These are phyloP conservation scores for Serilophus lunatus DNA, from an alignment of 2,113 vertebrate species.

Conservation along the genomic window DNA sequence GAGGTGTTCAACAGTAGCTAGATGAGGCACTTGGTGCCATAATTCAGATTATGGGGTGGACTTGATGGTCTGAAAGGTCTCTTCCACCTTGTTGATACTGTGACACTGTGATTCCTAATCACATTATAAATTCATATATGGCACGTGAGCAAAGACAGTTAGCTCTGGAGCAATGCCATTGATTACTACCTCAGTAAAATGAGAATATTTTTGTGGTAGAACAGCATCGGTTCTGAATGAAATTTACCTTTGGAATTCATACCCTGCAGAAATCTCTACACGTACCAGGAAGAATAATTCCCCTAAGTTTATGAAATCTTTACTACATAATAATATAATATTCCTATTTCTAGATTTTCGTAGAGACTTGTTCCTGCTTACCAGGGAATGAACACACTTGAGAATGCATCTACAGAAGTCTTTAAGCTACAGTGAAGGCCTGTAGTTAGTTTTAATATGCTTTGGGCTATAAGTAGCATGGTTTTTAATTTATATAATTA, in stretches of 20 bases:
- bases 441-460: background rate
- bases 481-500: background rate
- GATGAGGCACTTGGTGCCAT: too few relatives aligned
- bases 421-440: background rate
- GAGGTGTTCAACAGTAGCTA: too few relatives aligned
- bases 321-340: background rate
- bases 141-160: background rate
- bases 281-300: background rate
- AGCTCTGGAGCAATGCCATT: background rate
- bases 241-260: background rate
- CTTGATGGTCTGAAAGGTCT: too few relatives aligned
- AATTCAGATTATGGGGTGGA: too few relatives aligned
- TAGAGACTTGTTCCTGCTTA: background rate
- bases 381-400: background rate
- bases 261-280: background rate
- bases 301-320: background rate
- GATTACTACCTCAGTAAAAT: background rate
- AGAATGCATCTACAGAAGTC: background rate
- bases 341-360: background rate
- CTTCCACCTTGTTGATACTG: too few relatives aligned
- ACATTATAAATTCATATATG: background rate
- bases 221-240: background rate
- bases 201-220: background rate
- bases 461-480: background rate
- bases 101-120: background rate